Base-by-base conservation (phyloP, 2,888 invertebrate species). In the Drosophila hamatofila region DNA sequence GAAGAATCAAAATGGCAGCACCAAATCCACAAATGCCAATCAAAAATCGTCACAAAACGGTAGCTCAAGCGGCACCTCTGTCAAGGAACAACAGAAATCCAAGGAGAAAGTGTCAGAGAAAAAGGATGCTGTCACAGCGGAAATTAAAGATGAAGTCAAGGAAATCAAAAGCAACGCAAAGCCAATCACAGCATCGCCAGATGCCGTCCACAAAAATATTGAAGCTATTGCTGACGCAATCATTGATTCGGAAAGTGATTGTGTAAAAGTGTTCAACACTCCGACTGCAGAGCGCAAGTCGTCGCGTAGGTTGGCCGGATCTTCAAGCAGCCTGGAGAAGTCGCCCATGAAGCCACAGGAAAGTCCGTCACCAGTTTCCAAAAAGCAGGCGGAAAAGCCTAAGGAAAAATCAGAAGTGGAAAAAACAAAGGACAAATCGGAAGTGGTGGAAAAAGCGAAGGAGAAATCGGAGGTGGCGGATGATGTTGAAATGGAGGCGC, bases 401-500 rank as follows among this genome's bases (percentile, higher is more conserved):
- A 37, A 8, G 8, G 48, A 35, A 5, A 52, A 58, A 21, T 1
- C 27, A 25, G 55, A 59, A 18, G 65, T 21, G 2, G 89, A 89
- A 21, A 33, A 12, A 16, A 1, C 16, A 14, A 35, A 35, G 1
- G 54, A 42, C 3, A 56, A 61, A 23, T 0, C 55, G 8, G 30
- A 14, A 33, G 58, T 58, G 33, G 61, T 21, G 2, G 90, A 54
- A 18, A 57, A 60, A 8, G n/a, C 14, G 14, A 44, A n/a, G 3
- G 48, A 44, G 5, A 55, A 63, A 23, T 1, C 41, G 14, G 41
- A n/a, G 30, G 54, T 60, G 27, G 63, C 25, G 2, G 89, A 89
- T n/a, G 92, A 92, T 67, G 81, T 89, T 14, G 91, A 90, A 16
- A 92, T 92, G 92, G 91, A 92, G 52, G 27, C 86, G 2, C 65